These are phyloP conservation scores for Catostylus mosaicus DNA, from an alignment of 30 jellyfish, hydroid and myxozoan species.

Conservation along the genomic window DNA sequence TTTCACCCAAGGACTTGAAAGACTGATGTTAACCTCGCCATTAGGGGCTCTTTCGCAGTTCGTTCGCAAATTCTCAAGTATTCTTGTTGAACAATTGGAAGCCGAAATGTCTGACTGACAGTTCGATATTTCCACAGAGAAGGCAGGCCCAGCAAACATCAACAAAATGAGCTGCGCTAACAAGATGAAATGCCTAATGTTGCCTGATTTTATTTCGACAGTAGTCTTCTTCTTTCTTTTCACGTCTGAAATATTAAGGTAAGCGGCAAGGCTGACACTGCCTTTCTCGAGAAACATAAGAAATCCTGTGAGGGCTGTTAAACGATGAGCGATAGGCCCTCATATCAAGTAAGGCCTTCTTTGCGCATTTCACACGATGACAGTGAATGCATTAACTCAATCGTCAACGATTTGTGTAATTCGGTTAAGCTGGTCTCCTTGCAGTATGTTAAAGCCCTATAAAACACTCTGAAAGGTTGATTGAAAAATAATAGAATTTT, in stretches of 20 bases:
- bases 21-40: neutral
- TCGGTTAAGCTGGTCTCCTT: no score
- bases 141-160: neutral
- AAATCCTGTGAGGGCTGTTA: neutral
- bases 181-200: neutral
- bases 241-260: neutral
- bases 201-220: neutral
- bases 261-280: conserved; percentile 3
- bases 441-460: neutral
- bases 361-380: neutral
- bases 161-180: neutral
- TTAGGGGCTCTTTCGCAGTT: neutral
- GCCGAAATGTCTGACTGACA: neutral
- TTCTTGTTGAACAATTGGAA: neutral
- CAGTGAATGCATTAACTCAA: neutral
- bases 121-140: neutral
- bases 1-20: neutral
- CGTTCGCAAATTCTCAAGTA: neutral
- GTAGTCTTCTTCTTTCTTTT: neutral
- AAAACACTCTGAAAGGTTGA: neutral
- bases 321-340: neutral
- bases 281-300: conserved; percentile 37
- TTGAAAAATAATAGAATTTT: no score
- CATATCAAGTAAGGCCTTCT: neutral
- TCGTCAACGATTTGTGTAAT: neutral